phyloP scores from a whole-genome alignment of 1,140 invertebrate species.

The Chrysopa pallens region DNA sequence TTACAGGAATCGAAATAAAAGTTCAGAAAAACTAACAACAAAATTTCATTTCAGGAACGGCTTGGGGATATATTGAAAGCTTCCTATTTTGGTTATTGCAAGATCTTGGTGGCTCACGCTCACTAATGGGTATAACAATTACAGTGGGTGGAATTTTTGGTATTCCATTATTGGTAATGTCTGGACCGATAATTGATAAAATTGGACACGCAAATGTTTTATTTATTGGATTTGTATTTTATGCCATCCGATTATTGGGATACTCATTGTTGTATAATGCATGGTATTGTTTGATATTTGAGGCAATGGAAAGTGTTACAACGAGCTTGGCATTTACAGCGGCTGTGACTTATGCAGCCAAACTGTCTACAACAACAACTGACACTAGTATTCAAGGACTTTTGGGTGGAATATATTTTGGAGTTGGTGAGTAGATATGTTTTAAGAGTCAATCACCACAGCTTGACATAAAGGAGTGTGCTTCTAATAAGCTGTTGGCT shows the following conservation, averaged over 20 bases:
- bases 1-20: not conserved
- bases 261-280: constrained; percentile 69
- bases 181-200: constrained; percentile 57
- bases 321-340: constrained; percentile 65
- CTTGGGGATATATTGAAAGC: constrained; percentile 71
- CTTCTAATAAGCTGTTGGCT: no score
- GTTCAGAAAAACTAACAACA: not conserved
- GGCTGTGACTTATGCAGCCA: constrained; percentile 63
- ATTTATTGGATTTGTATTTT: constrained; percentile 60
- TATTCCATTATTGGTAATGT: constrained; percentile 55
- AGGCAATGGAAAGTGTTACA: constrained; percentile 70
- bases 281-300: constrained; percentile 64
- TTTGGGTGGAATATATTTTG: constrained; percentile 62
- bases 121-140: constrained; percentile 69
- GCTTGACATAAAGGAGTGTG: no score
- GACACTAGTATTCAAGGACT: constrained; percentile 68
- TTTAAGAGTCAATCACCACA: no score
- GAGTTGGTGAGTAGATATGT: constrained; percentile 50
- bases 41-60: constrained; percentile 35
- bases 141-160: constrained; percentile 61
- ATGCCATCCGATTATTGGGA: constrained; percentile 51
- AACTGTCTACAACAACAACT: constrained; percentile 58
- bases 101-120: constrained; percentile 57
- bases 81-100: constrained; percentile 76
- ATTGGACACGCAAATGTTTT: constrained; percentile 70